These are phyloP conservation scores for Thamnophis sirtalis DNA, from an alignment of 2,113 vertebrate genomes.

Conservation along the genomic window DNA sequence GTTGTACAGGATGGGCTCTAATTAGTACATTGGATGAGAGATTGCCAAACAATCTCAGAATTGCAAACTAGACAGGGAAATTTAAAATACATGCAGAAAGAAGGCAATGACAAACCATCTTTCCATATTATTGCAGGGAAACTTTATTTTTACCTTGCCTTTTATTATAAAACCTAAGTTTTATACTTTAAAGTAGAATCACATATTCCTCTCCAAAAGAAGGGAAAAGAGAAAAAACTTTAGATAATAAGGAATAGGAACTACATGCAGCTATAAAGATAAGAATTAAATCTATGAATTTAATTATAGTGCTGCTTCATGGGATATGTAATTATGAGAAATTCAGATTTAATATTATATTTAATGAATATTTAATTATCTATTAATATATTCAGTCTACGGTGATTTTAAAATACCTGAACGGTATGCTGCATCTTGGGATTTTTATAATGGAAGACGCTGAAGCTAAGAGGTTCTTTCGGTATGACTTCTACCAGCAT, in stretches of 20 bases:
- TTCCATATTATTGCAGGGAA: not conserved
- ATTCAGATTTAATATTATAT: not conserved
- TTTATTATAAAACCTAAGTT: not conserved
- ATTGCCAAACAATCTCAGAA: not conserved
- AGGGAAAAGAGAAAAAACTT: not conserved
- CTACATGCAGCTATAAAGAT: not conserved
- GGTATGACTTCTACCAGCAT: slow-evolving; percentile 98
- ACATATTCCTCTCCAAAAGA: not conserved
- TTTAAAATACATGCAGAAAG: not conserved
- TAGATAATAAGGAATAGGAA: not conserved
- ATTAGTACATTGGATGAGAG: not conserved
- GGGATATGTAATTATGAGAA: not conserved
- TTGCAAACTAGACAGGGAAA: not conserved
- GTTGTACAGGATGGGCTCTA: not conserved
- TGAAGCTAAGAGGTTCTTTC: slow-evolving; percentile 95
- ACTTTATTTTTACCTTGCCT: not conserved
- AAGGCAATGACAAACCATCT: not conserved
- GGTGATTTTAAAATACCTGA: slow-evolving; percentile 76
- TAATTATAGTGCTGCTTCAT: not conserved
- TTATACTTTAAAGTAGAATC: not conserved
- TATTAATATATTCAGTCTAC: not conserved
- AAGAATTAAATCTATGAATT: not conserved
- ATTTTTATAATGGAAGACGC: slow-evolving; percentile 98
- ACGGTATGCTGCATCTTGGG: slow-evolving; percentile 98
- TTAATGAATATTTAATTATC: not conserved